Conservation (phyloP, 37 sponge, comb jelly and placozoan species). For the Axinella damicornis region DNA sequence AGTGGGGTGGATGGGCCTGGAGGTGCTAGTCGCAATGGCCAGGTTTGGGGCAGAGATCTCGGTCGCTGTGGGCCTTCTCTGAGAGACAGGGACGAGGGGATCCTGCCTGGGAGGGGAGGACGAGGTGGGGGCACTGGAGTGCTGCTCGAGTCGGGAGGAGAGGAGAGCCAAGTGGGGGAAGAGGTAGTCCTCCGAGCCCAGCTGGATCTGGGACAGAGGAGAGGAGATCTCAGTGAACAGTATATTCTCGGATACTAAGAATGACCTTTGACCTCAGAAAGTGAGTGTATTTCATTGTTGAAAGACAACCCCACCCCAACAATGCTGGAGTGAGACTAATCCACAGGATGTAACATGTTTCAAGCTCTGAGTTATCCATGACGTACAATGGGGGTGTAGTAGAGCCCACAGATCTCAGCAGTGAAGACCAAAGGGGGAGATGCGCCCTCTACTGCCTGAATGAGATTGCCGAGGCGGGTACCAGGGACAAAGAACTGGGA, state of each 20-base stretch:
- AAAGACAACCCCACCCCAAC: neutral
- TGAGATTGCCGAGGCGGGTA: constrained; percentile 36
- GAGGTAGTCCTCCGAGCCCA: constrained; percentile 44
- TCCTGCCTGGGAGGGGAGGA: neutral
- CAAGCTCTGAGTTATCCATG: too few species aligned
- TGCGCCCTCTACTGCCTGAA: constrained; percentile 64
- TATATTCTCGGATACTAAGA: neutral
- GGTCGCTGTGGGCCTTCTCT: neutral
- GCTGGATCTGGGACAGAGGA: constrained; percentile 35
- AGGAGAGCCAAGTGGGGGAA: constrained; percentile 17
- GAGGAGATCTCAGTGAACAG: neutral
- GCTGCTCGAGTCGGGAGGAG: constrained; percentile 8
- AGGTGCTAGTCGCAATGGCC: neutral
- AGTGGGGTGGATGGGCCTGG: too few species aligned
- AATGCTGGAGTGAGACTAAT: neutral
- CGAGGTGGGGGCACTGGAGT: neutral
- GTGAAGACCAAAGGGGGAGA: constrained; percentile 62
- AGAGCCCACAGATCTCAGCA: constrained; percentile 81
- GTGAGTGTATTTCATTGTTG: neutral
- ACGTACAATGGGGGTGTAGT: constrained; percentile 62
- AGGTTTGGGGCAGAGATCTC: neutral
- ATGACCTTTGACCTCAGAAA: neutral
- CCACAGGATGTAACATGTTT: neutral
- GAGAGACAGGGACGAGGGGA: too few species aligned
- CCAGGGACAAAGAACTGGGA: constrained; percentile 59